A percentile compares a stretch with the other conserved stretches of the same genome.
Evolutionary conservation across 1,140 invertebrate genomes (phyloP).

Genomic region (Saxidomus purpurata): DNA sequence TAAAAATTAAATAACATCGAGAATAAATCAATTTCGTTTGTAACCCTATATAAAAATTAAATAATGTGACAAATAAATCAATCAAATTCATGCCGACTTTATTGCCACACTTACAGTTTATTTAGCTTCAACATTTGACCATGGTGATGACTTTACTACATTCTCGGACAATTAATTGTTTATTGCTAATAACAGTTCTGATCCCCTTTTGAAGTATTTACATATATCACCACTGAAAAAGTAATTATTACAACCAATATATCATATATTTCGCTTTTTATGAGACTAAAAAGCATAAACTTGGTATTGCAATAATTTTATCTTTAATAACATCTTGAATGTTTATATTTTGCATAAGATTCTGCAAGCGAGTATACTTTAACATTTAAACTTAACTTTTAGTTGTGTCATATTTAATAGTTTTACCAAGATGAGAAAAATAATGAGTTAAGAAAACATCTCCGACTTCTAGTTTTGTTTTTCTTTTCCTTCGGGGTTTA

Average conservation of each 20-base stretch:
- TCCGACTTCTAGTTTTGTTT: too few species aligned
- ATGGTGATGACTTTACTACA: neutral
- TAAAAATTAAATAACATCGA: too few species aligned
- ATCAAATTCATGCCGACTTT: neutral
- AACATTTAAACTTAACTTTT: neutral
- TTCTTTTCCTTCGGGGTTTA: too few species aligned
- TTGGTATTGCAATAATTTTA: conserved; percentile 23
- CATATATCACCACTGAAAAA: neutral
- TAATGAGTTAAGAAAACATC: too few species aligned
- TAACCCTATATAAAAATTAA: neutral
- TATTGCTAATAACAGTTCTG: neutral
- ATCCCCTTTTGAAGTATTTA: conserved; percentile 3
- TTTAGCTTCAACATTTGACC: neutral
- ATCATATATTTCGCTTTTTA: too few species aligned
- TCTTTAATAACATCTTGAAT: conserved; percentile 1
- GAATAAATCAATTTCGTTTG: neutral
- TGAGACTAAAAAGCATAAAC: too few species aligned
- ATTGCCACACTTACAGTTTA: neutral
- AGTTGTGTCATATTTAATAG: too few species aligned
- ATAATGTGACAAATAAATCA: neutral
- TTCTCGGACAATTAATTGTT: neutral
- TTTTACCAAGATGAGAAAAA: too few species aligned
- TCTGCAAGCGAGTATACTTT: neutral
- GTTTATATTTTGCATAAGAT: conserved; percentile 17
- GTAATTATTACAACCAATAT: neutral